A percentile compares a stretch with the other conserved stretches of the same genome.
phyloP scores from a whole-genome alignment of 2,888 invertebrate species.

The Drosophila cracens region DNA sequence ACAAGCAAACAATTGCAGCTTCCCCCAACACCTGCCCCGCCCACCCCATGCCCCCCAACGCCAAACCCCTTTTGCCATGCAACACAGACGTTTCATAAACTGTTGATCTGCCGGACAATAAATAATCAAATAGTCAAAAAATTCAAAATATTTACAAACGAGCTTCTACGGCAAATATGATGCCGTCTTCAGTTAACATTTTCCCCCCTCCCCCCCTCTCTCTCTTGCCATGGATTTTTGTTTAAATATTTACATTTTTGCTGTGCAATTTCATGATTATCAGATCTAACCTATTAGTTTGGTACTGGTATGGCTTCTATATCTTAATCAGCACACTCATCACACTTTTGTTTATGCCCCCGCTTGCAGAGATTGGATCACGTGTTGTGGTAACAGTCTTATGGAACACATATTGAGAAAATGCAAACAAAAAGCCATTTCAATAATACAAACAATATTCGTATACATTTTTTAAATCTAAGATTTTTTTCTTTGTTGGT shows the following conservation, averaged over 20 bases:
- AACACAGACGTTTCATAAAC: slow-evolving; percentile 45
- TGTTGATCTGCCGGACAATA: slow-evolving; percentile 66
- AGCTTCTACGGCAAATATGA: slow-evolving; percentile 44
- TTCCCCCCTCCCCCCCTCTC: slow-evolving; percentile 1
- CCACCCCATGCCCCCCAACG: not conserved
- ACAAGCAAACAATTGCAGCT: slow-evolving; percentile 75
- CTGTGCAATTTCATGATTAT: slow-evolving; percentile 48
- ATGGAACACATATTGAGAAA: slow-evolving; percentile 13
- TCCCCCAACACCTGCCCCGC: slow-evolving; percentile 25
- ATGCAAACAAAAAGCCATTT: slow-evolving; percentile 13
- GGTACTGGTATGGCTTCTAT: slow-evolving; percentile 6
- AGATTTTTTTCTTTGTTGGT: not conserved
- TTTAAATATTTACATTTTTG: slow-evolving; percentile 72
- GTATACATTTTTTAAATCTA: slow-evolving; percentile 18
- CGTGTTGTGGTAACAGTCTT: slow-evolving; percentile 50
- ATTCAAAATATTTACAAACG: slow-evolving; percentile 78
- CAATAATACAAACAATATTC: slow-evolving; percentile 24
- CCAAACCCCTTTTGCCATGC: not conserved
- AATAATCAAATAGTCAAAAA: slow-evolving; percentile 73
- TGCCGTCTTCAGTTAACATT: slow-evolving; percentile 62
- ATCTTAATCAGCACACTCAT: slow-evolving; percentile 23
- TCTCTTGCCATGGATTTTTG: slow-evolving; percentile 17
- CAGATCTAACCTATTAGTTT: slow-evolving; percentile 38
- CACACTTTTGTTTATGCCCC: slow-evolving; percentile 30
- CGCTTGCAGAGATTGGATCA: slow-evolving; percentile 43